Evolutionary conservation across 2,888 invertebrate genomes (phyloP).

Genomic region (Vanessa cardui): DNA sequence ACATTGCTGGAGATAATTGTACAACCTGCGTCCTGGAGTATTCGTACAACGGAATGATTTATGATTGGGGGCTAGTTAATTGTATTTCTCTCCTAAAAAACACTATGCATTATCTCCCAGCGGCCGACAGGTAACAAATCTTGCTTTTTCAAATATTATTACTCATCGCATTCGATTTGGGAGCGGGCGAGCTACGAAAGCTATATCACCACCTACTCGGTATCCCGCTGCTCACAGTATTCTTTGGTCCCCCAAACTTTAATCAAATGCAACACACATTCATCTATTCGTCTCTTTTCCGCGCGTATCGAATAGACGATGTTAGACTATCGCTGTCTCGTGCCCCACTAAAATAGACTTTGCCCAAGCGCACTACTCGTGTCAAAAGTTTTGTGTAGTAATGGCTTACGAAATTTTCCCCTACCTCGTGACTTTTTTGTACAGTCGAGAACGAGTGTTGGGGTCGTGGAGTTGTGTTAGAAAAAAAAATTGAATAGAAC

Average conservation of each 20-base stretch:
- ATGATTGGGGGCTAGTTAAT: conserved; percentile 75
- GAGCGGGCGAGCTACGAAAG: conserved; percentile 78
- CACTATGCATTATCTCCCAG: conserved; percentile 71
- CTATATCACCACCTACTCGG: conserved; percentile 84
- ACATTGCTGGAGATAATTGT: conserved; percentile 71
- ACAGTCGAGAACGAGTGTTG: conserved; percentile 75
- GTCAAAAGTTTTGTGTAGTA: conserved; percentile 82
- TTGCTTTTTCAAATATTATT: conserved; percentile 81
- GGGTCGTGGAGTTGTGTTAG: conserved; percentile 78
- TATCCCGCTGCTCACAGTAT: conserved; percentile 76
- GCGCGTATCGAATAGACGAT: conserved; percentile 59
- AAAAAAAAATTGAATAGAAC: conserved; percentile 66
- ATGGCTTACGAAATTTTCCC: conserved; percentile 83
- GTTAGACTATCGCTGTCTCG: conserved; percentile 67
- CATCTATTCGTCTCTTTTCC: conserved; percentile 70
- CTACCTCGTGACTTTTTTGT: conserved; percentile 79
- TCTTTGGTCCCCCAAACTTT: conserved; percentile 80
- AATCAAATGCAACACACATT: conserved; percentile 79
- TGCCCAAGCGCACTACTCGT: conserved; percentile 82
- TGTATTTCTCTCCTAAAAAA: conserved; percentile 80
- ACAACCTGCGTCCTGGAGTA: conserved; percentile 69
- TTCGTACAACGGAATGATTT: conserved; percentile 69
- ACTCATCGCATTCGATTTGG: conserved; percentile 82
- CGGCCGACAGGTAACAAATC: conserved; percentile 82
- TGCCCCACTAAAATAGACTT: conserved; percentile 80